These are phyloP conservation scores for Aratinga solstitialis DNA, from an alignment of 2,797 vertebrate species.

Conservation along the genomic window DNA sequence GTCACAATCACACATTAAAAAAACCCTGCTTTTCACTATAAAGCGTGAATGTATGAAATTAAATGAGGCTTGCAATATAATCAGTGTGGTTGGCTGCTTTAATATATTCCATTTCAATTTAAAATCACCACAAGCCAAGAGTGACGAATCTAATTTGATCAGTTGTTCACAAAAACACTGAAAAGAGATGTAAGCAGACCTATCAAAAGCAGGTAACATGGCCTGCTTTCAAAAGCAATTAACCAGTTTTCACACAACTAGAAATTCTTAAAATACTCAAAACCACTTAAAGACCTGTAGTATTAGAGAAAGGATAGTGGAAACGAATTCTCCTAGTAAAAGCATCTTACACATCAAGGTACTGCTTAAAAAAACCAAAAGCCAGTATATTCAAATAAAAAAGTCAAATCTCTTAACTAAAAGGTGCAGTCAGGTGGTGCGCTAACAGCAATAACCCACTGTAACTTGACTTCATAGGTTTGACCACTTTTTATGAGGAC, in stretches of 20 bases:
- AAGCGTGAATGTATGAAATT: slow-evolving; percentile 79
- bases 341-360: not conserved
- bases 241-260: slow-evolving; percentile 47
- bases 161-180: slow-evolving; percentile 74
- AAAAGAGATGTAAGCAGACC: slow-evolving; percentile 62
- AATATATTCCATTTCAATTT: slow-evolving; percentile 83
- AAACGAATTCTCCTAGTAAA: slow-evolving; percentile 10
- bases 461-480: not conserved
- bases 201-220: slow-evolving; percentile 54
- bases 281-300: not conserved
- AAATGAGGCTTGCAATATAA: slow-evolving; percentile 84
- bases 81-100: slow-evolving; percentile 82
- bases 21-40: slow-evolving; percentile 69
- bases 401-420: slow-evolving; percentile 5
- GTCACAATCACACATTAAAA: slow-evolving; percentile 75
- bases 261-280: slow-evolving; percentile 37
- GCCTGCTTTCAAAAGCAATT: slow-evolving; percentile 65
- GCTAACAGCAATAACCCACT: not conserved
- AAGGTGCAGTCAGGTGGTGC: not conserved
- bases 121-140: slow-evolving; percentile 79
- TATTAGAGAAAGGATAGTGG: not conserved
- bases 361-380: slow-evolving; percentile 36
- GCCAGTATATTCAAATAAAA: slow-evolving; percentile 11
- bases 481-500: not conserved
- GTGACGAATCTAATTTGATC: slow-evolving; percentile 79